Evolutionary conservation across 2,113 vertebrate species (phyloP), one percentile per base, ranked within the genome.

Genomic region (Neogobius melanostomus): DNA sequence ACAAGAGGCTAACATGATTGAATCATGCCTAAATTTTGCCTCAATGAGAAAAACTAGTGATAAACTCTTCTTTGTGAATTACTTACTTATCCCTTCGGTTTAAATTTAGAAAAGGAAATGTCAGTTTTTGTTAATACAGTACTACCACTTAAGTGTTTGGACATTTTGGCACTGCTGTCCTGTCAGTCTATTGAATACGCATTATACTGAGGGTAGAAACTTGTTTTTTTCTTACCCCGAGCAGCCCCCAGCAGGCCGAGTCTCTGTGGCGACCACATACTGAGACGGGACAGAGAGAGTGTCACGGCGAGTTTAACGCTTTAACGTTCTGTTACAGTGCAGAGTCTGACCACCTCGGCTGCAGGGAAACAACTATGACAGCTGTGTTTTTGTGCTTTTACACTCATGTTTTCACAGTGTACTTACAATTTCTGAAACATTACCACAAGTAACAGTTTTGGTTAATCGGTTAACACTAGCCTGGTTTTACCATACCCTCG

Each of bases 261-360:
- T 61, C 42, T 43, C 14, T 8, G 42, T 61, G 59, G 59, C 59
- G 59, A 61, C 59, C 59, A 45, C 59, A 61, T 61, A 44, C 14
- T 61, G 59, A n/a, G 59, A 61, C 36, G 15, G 42, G 15, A 61
- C 42, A 61, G 59, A n/a, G 36, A 15, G 42, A 61, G 8, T 61
- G 59, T 61, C 59, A 61, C 42, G 59, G 36, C 8, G 42, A 44
- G 59, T 61, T 61, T 61, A 44, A 61, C 59, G 59, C 59, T 61
- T 44, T 61, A 61, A 61, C 59, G 12, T n/a, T n/a, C 12, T 44
- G 59, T 44, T 43, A 42, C 59, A 45, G 42, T 42, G 9, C 5
- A 42, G 59, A 61, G 59, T 14, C 43, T 6, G 59, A 61, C 59
- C 59, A 44, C 57, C 8, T 5, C 42, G 8, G 49, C 42, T 57